Percentiles rank a stretch among this genome's conserved stretches.
These are phyloP conservation scores for Brachypteracias leptosomus DNA, from an alignment of 2,113 vertebrate genomes.

Conservation along the genomic window DNA sequence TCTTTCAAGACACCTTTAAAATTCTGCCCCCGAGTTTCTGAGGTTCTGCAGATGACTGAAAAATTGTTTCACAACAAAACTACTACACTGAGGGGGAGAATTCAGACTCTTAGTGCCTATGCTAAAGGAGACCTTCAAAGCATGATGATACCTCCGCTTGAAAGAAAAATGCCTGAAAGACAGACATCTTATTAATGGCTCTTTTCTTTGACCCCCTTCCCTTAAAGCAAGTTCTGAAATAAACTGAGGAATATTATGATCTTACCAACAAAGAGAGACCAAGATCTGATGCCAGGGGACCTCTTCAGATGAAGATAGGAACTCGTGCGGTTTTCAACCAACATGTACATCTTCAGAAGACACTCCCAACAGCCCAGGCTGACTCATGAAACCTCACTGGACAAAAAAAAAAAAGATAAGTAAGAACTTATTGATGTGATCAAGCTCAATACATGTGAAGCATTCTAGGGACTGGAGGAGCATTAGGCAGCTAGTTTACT, in stretches of 20 bases:
- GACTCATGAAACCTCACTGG: constrained; percentile 18
- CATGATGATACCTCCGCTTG: neutral
- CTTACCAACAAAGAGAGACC: constrained; percentile 94
- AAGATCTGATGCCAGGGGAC: constrained; percentile 90
- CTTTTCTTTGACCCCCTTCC: neutral
- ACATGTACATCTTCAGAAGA: constrained; percentile 88
- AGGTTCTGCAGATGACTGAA: neutral
- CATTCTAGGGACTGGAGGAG: neutral
- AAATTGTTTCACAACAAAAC: neutral
- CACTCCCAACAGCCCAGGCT: neutral
- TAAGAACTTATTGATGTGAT: neutral
- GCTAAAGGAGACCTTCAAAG: neutral
- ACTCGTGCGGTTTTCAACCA: constrained; percentile 78
- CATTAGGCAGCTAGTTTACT: neutral
- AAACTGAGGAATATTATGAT: neutral
- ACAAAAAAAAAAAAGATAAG: neutral
- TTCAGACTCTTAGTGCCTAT: neutral
- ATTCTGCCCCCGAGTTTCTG: neutral
- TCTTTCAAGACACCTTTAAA: neutral
- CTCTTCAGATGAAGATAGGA: constrained; percentile 86
- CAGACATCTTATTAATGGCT: neutral
- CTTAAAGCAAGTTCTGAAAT: neutral
- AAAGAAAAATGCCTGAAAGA: neutral
- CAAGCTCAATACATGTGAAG: neutral
- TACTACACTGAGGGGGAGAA: neutral